A percentile compares a stretch with the other conserved stretches of the same genome.
These are phyloP conservation scores for Rotaria sp. DNA, from an alignment of 2,888 invertebrate genomes.

Conservation along the genomic window DNA sequence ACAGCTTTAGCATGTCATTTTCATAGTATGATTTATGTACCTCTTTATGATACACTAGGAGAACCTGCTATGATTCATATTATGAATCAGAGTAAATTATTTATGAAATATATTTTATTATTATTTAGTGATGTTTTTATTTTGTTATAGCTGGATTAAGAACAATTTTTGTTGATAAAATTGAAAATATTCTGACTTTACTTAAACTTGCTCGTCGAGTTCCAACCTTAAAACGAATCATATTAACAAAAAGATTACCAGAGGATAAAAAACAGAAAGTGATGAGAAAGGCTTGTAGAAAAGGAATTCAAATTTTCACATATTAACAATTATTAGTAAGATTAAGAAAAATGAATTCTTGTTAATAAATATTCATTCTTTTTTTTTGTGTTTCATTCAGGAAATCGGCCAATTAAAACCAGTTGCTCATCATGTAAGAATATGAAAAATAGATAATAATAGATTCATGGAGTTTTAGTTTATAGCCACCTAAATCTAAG, in stretches of 20 bases:
- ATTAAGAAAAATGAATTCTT: too few species aligned
- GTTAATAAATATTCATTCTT: too few species aligned
- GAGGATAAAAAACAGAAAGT: neutral
- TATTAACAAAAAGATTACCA: neutral
- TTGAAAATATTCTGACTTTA: conserved; percentile 74
- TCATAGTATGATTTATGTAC: conserved; percentile 36
- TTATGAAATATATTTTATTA: neutral
- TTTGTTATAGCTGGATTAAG: conserved; percentile 65
- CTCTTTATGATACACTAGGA: conserved; percentile 37
- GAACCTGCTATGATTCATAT: conserved; percentile 34
- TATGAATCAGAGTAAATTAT: conserved; percentile 29
- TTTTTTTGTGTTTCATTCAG: too few species aligned
- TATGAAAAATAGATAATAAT: too few species aligned
- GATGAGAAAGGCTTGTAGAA: neutral
- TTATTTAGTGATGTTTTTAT: too few species aligned
- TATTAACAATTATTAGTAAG: neutral
- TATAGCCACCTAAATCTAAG: conserved; percentile 70
- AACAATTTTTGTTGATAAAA: conserved; percentile 78
- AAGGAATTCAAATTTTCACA: neutral
- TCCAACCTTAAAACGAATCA: neutral
- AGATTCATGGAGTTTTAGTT: neutral
- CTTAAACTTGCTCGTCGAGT: conserved; percentile 53
- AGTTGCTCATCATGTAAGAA: neutral
- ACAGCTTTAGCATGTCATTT: conserved; percentile 34
- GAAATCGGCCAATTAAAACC: neutral